Conservation (phyloP, 2,888 invertebrate species). For the Conistra vaccinii region DNA sequence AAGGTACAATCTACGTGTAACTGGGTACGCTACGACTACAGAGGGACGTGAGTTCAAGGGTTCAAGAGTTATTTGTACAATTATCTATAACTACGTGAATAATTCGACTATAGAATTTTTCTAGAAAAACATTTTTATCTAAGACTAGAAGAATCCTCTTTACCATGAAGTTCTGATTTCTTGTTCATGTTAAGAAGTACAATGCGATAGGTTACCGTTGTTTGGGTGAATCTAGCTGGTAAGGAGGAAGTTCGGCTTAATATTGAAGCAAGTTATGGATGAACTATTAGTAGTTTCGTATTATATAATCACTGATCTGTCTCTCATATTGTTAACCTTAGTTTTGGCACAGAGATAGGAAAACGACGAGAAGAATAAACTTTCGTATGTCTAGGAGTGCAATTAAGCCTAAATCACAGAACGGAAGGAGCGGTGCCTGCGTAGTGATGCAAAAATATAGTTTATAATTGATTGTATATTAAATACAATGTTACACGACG, state of each 20-base stretch:
- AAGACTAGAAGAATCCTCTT: slow-evolving; percentile 70
- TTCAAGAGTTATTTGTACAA: slow-evolving; percentile 85
- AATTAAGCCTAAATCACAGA: slow-evolving; percentile 89
- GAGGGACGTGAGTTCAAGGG: slow-evolving; percentile 90
- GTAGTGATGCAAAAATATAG: slow-evolving; percentile 87
- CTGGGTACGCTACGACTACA: slow-evolving; percentile 80
- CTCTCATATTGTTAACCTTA: slow-evolving; percentile 72
- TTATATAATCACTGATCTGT: slow-evolving; percentile 73
- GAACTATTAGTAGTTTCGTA: slow-evolving; percentile 58
- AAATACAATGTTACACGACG: slow-evolving; percentile 72
- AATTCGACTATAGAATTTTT: slow-evolving; percentile 79
- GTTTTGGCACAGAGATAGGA: slow-evolving; percentile 88
- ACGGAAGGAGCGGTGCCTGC: slow-evolving; percentile 86
- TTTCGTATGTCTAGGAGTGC: slow-evolving; percentile 78
- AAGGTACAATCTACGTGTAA: slow-evolving; percentile 70
- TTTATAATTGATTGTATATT: slow-evolving; percentile 66
- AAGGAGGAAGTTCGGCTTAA: slow-evolving; percentile 45
- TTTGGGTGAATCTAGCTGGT: slow-evolving; percentile 25
- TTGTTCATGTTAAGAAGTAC: slow-evolving; percentile 31
- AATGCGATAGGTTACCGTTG: slow-evolving; percentile 26
- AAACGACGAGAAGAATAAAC: slow-evolving; percentile 75
- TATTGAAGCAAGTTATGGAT: slow-evolving; percentile 61
- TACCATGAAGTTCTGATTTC: slow-evolving; percentile 35
- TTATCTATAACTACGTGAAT: slow-evolving; percentile 78
- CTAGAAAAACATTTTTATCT: slow-evolving; percentile 78